These are phyloP conservation scores for Solenopsis fugax DNA, from an alignment of 1,140 invertebrate genomes.

Conservation along the genomic window DNA sequence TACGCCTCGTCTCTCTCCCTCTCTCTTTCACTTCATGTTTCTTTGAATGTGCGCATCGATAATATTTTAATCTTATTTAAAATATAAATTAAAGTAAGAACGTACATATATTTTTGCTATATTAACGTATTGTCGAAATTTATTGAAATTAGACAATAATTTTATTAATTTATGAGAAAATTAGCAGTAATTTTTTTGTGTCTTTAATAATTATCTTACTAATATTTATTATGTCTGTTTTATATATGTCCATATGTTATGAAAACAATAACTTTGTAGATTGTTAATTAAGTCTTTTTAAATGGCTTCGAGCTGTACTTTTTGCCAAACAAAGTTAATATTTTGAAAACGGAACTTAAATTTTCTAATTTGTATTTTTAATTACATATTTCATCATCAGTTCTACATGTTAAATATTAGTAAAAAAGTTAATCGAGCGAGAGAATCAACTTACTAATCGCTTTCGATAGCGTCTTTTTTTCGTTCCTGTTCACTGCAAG, in stretches of 20 bases:
- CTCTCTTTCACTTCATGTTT: conserved; percentile 14
- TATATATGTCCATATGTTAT: neutral
- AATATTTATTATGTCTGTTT: neutral
- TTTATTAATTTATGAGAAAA: neutral
- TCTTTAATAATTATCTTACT: neutral
- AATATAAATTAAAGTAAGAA: neutral
- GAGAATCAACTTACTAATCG: conserved; percentile 27
- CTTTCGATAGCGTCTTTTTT: conserved; percentile 13
- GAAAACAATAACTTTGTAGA: neutral
- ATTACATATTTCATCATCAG: neutral
- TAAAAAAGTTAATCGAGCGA: neutral
- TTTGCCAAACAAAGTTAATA: neutral
- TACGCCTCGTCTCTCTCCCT: conserved; percentile 23
- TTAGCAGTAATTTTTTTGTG: neutral
- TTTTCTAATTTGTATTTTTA: neutral
- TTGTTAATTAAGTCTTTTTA: neutral
- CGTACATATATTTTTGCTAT: neutral
- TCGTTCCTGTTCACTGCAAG: neutral
- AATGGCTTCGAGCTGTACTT: neutral
- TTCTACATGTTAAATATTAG: conserved; percentile 3
- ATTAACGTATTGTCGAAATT: neutral
- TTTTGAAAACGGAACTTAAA: neutral
- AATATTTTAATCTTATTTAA: neutral
- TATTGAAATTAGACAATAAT: neutral
- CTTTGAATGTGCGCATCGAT: neutral